Base-by-base conservation (phyloP, 2,113 vertebrate genomes). In the Sciurus niger region DNA sequence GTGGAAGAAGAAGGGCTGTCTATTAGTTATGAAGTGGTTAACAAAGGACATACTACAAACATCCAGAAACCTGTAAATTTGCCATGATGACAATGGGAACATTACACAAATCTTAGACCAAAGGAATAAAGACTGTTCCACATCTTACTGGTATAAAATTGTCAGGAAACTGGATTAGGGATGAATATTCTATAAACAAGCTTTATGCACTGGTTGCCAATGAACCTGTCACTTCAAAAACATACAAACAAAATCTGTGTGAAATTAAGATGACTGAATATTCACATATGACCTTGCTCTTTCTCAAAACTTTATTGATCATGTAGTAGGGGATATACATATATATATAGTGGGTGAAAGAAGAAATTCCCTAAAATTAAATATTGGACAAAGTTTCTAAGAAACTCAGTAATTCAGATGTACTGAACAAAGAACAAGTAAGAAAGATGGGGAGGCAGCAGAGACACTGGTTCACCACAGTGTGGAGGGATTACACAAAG, bases 51-150 rank as follows among this genome's bases (percentile, higher is more conserved):
- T 95, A 99, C 99, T 74, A 99, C 99, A 98, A 99, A 99, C 94
- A 96, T 99, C 84, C 99, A 99, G 99, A 99, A 92, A 99, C 99
- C 98, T 99, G 99, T 24, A 99, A 99, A 97, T 99, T 99, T n/a
- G 99, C 99, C 0, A 78, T 94, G 98, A 99, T 8, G 99, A 99
- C 87, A 99, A 99, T 79, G 40, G 40, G 40, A 40, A 99, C 99
- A 97, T 99, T 95, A 99, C 63, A 99, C 98, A 99, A 99, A 97
- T 99, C 99, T 4, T 99, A 99, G 99, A 24, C 99, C 68, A 99
- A 99, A 98, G 99, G 99, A 77, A 98, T 99, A 48, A 99, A 99
- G 97, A 99, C 99, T 0, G 99, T 99, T 96, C 99, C 99, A 51
- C 99, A 99, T 95, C 99, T 99, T 58, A 99, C 99, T 87, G 98